Evolutionary conservation across 2,113 vertebrate species (phyloP).

Genomic region (Petaurus breviceps): DNA sequence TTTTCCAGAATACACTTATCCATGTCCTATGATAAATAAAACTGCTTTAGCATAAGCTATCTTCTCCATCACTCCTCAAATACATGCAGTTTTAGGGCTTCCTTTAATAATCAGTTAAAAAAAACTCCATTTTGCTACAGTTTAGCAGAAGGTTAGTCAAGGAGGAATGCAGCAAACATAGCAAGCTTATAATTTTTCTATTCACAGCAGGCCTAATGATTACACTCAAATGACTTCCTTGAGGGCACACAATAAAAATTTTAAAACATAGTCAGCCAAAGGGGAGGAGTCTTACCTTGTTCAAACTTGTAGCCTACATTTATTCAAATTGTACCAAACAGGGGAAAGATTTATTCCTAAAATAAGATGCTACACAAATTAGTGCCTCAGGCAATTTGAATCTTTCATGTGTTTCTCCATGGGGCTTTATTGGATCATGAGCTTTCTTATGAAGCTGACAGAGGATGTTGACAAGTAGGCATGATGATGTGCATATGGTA

Average conservation of each 20-base stretch:
- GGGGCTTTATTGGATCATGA: conserved; percentile 80
- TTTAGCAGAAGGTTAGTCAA: conserved; percentile 64
- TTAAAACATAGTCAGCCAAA: conserved; percentile 65
- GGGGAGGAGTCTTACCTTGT: conserved; percentile 64
- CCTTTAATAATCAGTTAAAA: background rate
- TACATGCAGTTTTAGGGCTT: conserved; percentile 39
- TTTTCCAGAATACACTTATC: conserved; percentile 43
- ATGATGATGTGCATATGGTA: conserved; percentile 75
- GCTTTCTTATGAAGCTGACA: conserved; percentile 81
- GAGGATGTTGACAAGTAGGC: conserved; percentile 82
- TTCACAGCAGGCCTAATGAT: conserved; percentile 55
- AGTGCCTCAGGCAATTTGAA: conserved; percentile 72
- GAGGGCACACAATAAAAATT: conserved; percentile 44
- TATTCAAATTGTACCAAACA: conserved; percentile 71
- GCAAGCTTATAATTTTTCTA: conserved; percentile 65
- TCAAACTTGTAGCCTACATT: conserved; percentile 69
- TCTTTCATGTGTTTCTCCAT: conserved; percentile 73
- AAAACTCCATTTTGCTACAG: conserved; percentile 56
- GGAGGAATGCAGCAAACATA: conserved; percentile 49
- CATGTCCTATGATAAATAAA: conserved; percentile 52
- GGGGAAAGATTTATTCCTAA: conserved; percentile 45
- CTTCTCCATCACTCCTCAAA: conserved; percentile 14
- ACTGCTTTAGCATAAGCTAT: conserved; percentile 27
- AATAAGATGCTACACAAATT: conserved; percentile 72
- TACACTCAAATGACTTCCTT: conserved; percentile 66